These are phyloP conservation scores for Phalacrocorax pelagicus DNA, from an alignment of 2,113 vertebrate genomes.

Conservation along the genomic window DNA sequence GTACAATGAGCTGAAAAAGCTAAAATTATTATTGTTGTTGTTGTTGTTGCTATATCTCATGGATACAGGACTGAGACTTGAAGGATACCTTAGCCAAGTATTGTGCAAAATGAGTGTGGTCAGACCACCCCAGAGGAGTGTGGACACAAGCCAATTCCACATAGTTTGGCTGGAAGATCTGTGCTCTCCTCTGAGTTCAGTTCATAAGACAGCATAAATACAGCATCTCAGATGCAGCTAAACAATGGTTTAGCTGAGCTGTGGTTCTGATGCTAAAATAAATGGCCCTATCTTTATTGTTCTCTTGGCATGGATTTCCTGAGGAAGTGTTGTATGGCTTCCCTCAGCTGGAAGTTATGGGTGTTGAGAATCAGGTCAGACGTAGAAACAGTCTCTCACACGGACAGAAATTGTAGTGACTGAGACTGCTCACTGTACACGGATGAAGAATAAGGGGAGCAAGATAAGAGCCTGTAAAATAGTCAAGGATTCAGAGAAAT, in stretches of 20 bases:
- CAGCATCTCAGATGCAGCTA: background rate
- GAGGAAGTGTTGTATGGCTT: background rate
- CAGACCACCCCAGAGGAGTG: background rate
- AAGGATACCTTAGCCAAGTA: background rate
- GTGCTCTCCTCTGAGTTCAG: background rate
- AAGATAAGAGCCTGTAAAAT: background rate
- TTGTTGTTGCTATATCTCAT: background rate
- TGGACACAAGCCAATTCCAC: background rate
- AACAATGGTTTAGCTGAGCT: background rate
- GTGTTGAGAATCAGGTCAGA: background rate
- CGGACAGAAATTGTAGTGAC: background rate
- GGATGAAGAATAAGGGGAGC: background rate
- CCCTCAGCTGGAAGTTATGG: background rate
- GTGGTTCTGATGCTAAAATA: background rate
- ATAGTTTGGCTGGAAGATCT: background rate
- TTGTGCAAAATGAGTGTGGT: background rate
- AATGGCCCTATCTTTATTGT: background rate
- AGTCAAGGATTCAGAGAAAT: background rate
- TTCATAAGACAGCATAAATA: background rate
- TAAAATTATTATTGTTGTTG: background rate
- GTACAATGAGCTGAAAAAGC: background rate
- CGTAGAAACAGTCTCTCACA: background rate
- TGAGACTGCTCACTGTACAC: background rate
- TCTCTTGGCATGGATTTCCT: background rate
- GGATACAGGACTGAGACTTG: background rate